phyloP scores from a whole-genome alignment of 2,113 vertebrate genomes.

The Chamaetylas fuelleborni region DNA sequence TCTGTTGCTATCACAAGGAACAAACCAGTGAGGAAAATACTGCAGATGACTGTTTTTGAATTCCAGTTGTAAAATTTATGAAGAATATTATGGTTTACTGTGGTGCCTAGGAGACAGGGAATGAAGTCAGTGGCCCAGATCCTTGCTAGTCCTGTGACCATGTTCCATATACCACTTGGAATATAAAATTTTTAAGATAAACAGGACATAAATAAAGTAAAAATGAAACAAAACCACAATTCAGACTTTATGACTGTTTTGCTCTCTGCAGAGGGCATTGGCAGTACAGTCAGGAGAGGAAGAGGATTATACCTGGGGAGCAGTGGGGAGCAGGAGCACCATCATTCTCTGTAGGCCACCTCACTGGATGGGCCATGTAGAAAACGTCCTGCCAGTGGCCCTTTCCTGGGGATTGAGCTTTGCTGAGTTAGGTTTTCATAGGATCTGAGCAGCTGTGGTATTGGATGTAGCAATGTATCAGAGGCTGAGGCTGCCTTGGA shows the following conservation, averaged over 20 bases:
- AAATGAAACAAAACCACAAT: background rate
- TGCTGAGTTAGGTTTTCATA: background rate
- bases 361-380: background rate
- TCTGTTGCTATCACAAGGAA: background rate
- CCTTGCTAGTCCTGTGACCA: background rate
- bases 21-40: background rate
- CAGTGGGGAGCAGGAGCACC: background rate
- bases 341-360: background rate
- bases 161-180: background rate
- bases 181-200: background rate
- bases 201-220: background rate
- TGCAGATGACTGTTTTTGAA: background rate
- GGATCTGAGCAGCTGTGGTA: background rate
- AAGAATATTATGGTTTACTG: background rate
- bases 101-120: background rate
- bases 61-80: background rate
- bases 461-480: no score
- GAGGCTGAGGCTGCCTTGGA: background rate
- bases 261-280: rapidly evolving
- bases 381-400: background rate
- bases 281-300: rapidly evolving
- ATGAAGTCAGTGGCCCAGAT: background rate
- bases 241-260: background rate
- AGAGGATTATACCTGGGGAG: background rate
- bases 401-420: background rate